Conservation (phyloP, 2,113 vertebrate species). For the Lonchura striata region DNA sequence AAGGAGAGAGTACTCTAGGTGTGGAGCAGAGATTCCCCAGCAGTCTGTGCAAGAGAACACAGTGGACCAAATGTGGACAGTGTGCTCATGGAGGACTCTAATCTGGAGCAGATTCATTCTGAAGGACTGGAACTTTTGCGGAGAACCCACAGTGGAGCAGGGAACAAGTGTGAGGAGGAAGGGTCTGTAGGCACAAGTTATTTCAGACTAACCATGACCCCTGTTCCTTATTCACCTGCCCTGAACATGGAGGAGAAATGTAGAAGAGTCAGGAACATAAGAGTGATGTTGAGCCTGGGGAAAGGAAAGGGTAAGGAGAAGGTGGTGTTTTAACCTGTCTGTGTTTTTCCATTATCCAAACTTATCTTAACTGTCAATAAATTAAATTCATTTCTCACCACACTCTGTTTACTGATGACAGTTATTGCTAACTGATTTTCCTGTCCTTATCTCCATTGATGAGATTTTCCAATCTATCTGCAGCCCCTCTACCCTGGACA, state of each 20-base stretch:
- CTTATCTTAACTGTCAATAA: not conserved
- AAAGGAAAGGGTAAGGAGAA: not conserved
- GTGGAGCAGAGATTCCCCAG: not conserved
- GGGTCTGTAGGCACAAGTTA: not conserved
- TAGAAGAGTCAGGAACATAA: not conserved
- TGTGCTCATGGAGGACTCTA: not conserved
- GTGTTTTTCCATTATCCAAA: not conserved
- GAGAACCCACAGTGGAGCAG: not conserved
- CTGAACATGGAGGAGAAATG: not conserved
- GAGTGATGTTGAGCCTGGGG: not conserved
- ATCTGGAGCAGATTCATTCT: not conserved
- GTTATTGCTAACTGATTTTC: not conserved
- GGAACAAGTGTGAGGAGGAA: not conserved
- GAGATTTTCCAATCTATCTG: not conserved
- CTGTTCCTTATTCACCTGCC: not conserved
- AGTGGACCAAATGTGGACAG: not conserved
- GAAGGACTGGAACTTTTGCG: not conserved
- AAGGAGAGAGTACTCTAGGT: not conserved
- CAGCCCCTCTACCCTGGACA: not conserved
- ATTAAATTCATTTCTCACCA: not conserved
- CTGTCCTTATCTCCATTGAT: not conserved
- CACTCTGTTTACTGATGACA: not conserved
- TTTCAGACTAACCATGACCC: not conserved
- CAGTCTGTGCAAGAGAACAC: not conserved
- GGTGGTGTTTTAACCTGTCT: not conserved